Percentiles rank a stretch among this genome's conserved stretches.
Evolutionary conservation across 2,888 invertebrate species (phyloP).

Genomic region (Trachelus tabidus): DNA sequence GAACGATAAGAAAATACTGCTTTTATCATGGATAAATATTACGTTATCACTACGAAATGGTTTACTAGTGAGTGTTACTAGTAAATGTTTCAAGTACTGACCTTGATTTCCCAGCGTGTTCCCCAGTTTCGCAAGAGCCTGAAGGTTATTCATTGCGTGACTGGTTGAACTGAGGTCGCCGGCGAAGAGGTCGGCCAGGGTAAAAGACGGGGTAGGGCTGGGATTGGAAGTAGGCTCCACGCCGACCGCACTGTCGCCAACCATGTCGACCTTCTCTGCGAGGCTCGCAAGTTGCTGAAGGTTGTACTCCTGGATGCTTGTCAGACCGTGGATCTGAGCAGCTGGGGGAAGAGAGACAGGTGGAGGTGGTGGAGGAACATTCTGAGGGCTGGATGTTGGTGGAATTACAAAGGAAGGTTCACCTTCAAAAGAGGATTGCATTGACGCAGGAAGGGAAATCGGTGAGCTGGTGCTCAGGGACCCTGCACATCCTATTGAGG

Average conservation of each 20-base stretch:
- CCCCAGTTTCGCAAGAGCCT: slow-evolving; percentile 89
- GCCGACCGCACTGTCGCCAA: slow-evolving; percentile 40
- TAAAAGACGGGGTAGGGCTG: slow-evolving; percentile 75
- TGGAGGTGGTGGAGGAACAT: slow-evolving; percentile 62
- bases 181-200: slow-evolving; percentile 80
- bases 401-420: slow-evolving; percentile 71
- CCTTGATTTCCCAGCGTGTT: slow-evolving; percentile 68
- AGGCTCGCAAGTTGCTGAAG: slow-evolving; percentile 85
- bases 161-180: slow-evolving; percentile 76
- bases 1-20: no score
- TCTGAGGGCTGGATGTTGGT: slow-evolving; percentile 61
- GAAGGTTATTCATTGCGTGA: slow-evolving; percentile 88
- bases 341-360: slow-evolving; percentile 62
- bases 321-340: slow-evolving; percentile 67
- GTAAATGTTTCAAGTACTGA: slow-evolving; percentile 34
- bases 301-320: slow-evolving; percentile 88
- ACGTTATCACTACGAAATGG: no score
- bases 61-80: no score
- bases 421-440: slow-evolving; percentile 84
- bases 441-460: slow-evolving; percentile 75
- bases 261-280: slow-evolving; percentile 74
- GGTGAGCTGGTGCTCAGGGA: slow-evolving; percentile 78
- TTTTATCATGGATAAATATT: no score
- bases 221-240: slow-evolving; percentile 67
- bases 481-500: slow-evolving; percentile 71